These are phyloP conservation scores for Poeciliopsis retropinna DNA, from an alignment of 2,113 vertebrate species.

Conservation along the genomic window DNA sequence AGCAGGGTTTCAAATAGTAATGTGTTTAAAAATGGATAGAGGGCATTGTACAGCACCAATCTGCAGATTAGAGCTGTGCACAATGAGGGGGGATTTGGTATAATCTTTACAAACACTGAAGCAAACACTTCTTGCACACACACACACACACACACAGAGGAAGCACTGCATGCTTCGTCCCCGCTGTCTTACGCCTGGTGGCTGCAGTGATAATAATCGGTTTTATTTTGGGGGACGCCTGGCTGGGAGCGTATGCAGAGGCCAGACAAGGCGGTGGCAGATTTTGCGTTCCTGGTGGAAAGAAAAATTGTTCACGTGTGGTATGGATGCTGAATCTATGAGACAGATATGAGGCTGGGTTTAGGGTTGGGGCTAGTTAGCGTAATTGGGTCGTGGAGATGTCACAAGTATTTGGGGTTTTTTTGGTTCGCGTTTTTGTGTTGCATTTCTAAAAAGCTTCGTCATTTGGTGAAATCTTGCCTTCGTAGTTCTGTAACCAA, in stretches of 20 bases:
- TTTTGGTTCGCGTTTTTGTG: background rate
- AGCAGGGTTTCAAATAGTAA: no score
- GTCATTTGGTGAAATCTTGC: no score
- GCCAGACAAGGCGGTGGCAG: conserved; percentile 73
- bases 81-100: conserved; percentile 17
- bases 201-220: conserved; percentile 67
- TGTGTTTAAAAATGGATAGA: no score
- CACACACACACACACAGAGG: background rate
- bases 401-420: background rate
- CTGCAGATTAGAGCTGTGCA: no score
- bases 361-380: conserved; percentile 7
- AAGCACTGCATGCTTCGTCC: background rate
- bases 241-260: conserved; percentile 53
- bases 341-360: conserved; percentile 68
- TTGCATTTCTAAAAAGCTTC: no score
- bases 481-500: no score
- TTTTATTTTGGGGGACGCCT: conserved; percentile 71
- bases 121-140: conserved; percentile 25
- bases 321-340: conserved; percentile 69
- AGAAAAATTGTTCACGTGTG: conserved; percentile 55
- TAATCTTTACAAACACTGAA: conserved; percentile 34
- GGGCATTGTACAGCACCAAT: no score
- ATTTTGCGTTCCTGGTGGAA: conserved; percentile 65
- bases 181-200: conserved; percentile 31
- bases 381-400: conserved; percentile 43